Evolutionary conservation across 1,140 invertebrate species (phyloP), one percentile per base, ranked within the genome.

Genomic region (Marisa cornuarietis): DNA sequence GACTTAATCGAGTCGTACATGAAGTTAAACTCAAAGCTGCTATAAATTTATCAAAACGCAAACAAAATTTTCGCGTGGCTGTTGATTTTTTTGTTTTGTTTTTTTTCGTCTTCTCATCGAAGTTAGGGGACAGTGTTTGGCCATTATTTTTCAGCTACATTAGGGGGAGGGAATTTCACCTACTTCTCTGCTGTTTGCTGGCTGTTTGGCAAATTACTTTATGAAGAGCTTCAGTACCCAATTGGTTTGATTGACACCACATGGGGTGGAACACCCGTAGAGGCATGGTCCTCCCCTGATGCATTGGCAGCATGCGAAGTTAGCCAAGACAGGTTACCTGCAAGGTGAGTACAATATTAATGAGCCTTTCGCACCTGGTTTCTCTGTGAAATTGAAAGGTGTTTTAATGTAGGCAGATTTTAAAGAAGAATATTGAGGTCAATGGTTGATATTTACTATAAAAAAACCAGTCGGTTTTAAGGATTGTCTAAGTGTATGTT

Each of bases 141-240:
- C 54, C 16, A 58, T 18, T 58, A 1, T 58, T 0, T 18, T 58
- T 58, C 16, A 83, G 82, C 68, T 62, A 54, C 79, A 16, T 75
- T 83, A 58, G 80, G 80, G 26, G 42, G 68, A 18, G 20, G 78
- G 52, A 51, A 76, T 49, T 86, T 82, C 84, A 79, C 71, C 18
- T 84, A 88, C 76, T 88, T 88, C 78, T 88, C 88, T 24, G 85
- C 85, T 26, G 83, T 88, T 13, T 89, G 88, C 69, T 89, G 87
- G 87, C 76, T 87, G 68, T 88, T 80, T 82, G 88, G 85, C 8
- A 83, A 85, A 69, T 78, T 82, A 31, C 77, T 89, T 24, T 83
- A 86, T 49, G 52, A 83, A 24, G 73, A 81, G 14, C 71, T 86
- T 9, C 71, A 82, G 2, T 81, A 84, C 63, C 87, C 88, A 1